Percentiles rank a stretch among this genome's conserved stretches.
phyloP scores from a whole-genome alignment of 2,113 vertebrate genomes.

The Rhabdomys dilectus region DNA sequence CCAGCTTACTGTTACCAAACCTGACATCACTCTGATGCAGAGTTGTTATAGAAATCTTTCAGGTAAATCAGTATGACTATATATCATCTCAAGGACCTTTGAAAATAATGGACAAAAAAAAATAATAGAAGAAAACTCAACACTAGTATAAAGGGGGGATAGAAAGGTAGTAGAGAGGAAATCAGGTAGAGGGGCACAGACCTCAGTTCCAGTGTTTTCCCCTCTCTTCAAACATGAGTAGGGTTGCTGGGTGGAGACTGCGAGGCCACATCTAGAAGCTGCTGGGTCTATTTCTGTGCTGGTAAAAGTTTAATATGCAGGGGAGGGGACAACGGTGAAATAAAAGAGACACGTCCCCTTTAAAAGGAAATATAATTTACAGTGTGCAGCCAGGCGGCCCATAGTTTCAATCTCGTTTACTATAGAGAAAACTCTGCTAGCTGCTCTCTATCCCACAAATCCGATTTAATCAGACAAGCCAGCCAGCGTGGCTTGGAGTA shows the following conservation, averaged over 20 bases:
- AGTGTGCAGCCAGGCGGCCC: constrained; percentile 91
- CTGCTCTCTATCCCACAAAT: constrained; percentile 96
- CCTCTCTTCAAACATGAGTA: background rate
- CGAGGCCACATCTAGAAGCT: constrained; percentile 36
- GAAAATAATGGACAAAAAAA: background rate
- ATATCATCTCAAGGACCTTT: background rate
- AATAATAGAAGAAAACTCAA: background rate
- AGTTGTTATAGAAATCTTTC: background rate
- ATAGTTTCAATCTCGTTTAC: constrained; percentile 94
- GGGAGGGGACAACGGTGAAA: constrained; percentile 76
- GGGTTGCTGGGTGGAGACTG: background rate
- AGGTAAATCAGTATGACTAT: background rate
- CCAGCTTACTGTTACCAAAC: background rate
- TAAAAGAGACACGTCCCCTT: constrained; percentile 91
- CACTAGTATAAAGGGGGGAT: background rate
- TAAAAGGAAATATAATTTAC: constrained; percentile 96
- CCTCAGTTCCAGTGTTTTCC: background rate
- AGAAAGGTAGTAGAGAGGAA: background rate
- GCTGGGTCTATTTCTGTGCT: background rate
- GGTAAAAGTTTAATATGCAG: constrained; percentile 83
- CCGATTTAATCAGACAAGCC: constrained; percentile 99
- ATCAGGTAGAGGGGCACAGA: too few relatives aligned
- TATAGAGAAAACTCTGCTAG: constrained; percentile 94
- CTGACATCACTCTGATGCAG: background rate
- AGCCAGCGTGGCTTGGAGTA: constrained; percentile 97